Base-by-base conservation (phyloP, 2,797 vertebrate genomes). In the Melanogrammus aeglefinus region DNA sequence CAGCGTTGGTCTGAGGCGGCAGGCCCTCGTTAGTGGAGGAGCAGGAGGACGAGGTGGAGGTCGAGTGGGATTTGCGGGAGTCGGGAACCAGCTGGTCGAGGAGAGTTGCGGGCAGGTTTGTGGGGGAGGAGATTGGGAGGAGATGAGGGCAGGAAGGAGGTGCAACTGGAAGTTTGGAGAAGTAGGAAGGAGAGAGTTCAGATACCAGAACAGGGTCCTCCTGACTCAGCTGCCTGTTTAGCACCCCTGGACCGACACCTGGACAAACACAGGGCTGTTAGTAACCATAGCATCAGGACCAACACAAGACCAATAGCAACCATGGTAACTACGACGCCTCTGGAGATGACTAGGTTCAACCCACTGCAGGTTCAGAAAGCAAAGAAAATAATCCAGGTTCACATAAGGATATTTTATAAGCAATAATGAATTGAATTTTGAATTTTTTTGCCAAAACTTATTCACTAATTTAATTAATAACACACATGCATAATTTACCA, bases 21-120 rank as follows among this genome's bases (percentile, higher is more conserved):
- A 35, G 16, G 0, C 38, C 21, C 0, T 87, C 86, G 44, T 83
- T 83, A 38, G 47, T 70, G 75, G 78, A 79, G 1, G 78, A 79
- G 27, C 51, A 66, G 51, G 75, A 44, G 72, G 77, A 80, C 29
- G 84, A 66, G 29, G 57, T 12, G 24, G 84, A 66, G 21, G 57
- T 12, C 6, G 63, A 41, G 3, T 33, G 36, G 6, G 72, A 5
- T 5, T 24, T 36, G 6, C 4, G 4, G 8, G 33, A 1, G 6
- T 90, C 88, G 0, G 89, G 86, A n/a, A 89, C 82, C 0, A 85
- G 84, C 86, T 88, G 90, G 79, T 92, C 90, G 0, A 85, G 75
- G 1, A 44, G 73, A 21, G 51, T 33, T 3, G 74, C 3, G 1
- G 73, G 21, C 75, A 27, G 77, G 74, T 21, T 1, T 0, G 79